phyloP scores from a whole-genome alignment of 2,888 invertebrate genomes.

The Melinaea menophilus region DNA sequence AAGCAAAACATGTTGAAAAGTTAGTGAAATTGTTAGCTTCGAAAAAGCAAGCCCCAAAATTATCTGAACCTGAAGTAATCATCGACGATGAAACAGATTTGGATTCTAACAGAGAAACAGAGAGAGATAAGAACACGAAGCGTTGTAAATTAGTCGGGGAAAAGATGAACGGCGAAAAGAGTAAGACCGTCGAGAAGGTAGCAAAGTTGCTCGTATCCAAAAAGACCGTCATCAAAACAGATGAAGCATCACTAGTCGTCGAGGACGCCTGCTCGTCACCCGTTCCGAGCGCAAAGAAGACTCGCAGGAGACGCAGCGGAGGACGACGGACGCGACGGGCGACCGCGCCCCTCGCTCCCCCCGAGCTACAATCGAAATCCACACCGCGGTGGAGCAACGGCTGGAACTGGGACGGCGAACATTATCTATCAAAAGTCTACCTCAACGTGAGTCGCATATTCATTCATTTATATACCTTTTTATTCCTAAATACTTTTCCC shows the following conservation, averaged over 20 bases:
- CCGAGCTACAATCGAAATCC: constrained; percentile 44
- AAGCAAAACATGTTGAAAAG: constrained; percentile 38
- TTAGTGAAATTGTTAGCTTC: constrained; percentile 40
- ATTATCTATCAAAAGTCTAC: constrained; percentile 90
- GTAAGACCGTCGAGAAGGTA: constrained; percentile 64
- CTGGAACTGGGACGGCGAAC: constrained; percentile 93
- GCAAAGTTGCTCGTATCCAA: constrained; percentile 67
- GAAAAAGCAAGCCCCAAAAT: constrained; percentile 34
- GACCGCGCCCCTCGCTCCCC: constrained; percentile 34
- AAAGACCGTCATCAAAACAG: constrained; percentile 64
- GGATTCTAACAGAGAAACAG: constrained; percentile 27
- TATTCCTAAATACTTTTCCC: neutral
- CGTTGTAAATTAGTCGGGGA: constrained; percentile 50
- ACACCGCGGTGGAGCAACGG: constrained; percentile 89
- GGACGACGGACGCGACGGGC: constrained; percentile 39
- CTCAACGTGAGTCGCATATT: constrained; percentile 83
- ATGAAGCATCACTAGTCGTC: constrained; percentile 59
- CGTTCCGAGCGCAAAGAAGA: constrained; percentile 35
- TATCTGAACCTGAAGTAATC: constrained; percentile 25
- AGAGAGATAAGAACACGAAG: constrained; percentile 39
- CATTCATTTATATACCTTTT: neutral
- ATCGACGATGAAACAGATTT: constrained; percentile 24
- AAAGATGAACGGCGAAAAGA: constrained; percentile 53
- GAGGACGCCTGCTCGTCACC: constrained; percentile 48
- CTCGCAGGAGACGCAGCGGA: constrained; percentile 43